phyloP scores from a whole-genome alignment of 2,113 vertebrate genomes.

The Patagioenas fasciata region DNA sequence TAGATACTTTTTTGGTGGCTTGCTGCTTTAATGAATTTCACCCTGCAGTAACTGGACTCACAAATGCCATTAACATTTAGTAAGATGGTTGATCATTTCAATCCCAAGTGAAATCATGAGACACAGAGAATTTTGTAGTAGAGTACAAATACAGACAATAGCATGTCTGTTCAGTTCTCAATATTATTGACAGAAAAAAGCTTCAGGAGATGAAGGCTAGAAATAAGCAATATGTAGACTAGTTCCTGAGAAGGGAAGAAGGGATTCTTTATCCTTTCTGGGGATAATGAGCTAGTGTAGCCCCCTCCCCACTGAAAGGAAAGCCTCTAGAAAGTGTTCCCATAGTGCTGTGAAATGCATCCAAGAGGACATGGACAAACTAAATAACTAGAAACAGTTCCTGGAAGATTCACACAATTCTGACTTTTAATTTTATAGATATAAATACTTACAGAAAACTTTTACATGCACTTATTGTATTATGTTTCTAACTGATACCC shows the following conservation, averaged over 20 bases:
- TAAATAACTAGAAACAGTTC: background rate
- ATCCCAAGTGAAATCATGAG: background rate
- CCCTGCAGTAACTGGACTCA: background rate
- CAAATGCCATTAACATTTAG: background rate
- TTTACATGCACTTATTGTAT: background rate
- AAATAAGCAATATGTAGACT: background rate
- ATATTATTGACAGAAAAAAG: background rate
- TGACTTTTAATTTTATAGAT: background rate
- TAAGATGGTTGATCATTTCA: background rate
- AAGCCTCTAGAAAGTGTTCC: background rate
- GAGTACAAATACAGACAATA: background rate
- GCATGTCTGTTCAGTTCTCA: background rate
- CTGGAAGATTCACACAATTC: background rate
- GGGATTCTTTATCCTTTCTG: background rate
- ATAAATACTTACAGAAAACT: background rate
- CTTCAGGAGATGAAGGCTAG: background rate
- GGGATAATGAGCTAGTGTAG: background rate
- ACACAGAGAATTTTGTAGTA: background rate
- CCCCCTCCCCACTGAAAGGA: background rate
- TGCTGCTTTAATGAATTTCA: background rate
- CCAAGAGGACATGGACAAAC: background rate
- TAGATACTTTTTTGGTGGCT: background rate
- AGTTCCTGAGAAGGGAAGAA: background rate
- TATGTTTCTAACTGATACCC: background rate
- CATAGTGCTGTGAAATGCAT: background rate